Conservation (phyloP, 2,113 vertebrate genomes). For the Mixornis gularis region DNA sequence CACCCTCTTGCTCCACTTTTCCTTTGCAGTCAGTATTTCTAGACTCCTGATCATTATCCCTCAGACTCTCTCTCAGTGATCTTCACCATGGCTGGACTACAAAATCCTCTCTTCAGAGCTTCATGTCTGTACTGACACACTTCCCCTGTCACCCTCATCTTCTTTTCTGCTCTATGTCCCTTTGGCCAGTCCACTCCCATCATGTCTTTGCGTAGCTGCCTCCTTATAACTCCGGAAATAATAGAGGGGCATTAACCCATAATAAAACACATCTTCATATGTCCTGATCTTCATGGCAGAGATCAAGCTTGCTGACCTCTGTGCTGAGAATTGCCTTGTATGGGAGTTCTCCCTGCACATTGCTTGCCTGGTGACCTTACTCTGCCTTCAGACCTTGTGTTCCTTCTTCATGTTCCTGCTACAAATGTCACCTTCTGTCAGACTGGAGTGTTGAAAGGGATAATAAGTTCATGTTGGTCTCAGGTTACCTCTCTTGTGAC, state of each 20-base stretch:
- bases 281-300: neutral
- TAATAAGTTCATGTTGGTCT: neutral
- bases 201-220: neutral
- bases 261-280: neutral
- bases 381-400: neutral
- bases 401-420: neutral
- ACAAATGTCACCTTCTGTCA: neutral
- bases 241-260: neutral
- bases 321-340: neutral
- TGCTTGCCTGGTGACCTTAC: neutral
- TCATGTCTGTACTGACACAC: neutral
- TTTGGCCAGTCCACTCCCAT: neutral
- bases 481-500: neutral
- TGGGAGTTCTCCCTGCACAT: neutral
- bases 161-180: neutral
- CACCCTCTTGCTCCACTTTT: neutral
- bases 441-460: neutral
- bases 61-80: neutral
- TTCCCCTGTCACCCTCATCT: neutral
- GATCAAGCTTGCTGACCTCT: neutral
- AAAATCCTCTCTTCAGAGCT: neutral
- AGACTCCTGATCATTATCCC: neutral
- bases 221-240: neutral
- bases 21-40: neutral
- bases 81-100: neutral